Base-by-base conservation (phyloP, 2,113 vertebrate genomes). In the Myxocyprinus asiaticus region DNA sequence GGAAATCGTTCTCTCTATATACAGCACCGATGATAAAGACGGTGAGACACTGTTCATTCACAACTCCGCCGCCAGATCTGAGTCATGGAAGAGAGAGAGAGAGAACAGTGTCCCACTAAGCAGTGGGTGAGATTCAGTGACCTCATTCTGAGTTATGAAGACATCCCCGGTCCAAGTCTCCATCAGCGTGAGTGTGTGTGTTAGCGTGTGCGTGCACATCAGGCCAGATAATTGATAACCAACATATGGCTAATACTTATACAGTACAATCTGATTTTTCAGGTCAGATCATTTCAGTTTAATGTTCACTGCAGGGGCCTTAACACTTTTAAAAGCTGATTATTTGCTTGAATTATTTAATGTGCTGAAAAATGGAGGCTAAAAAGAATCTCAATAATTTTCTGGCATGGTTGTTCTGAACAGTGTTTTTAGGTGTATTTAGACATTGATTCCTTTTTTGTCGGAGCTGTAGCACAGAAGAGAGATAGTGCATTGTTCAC, bases 141-240 rank as follows among this genome's bases (percentile, higher is more conserved):
- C 79, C 84, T 85, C 75, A 78, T 81, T 81, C 79, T 85, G 81
- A 83, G 84, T 85, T 81, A 85, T 50, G 22, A 14, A 47, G 66
- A 8, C 65, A 74, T 69, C 69, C 65, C 58, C 70, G 78, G 50
- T 73, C 50, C 79, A 48, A 71, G 67, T 61, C 74, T 64, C 43
- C 51, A 45, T 73, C 67, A 67, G 68, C 51, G 12, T 48, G 22
- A 44, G 55, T 22, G 55, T 61, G 55, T 61, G 22, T 33, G 22
- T 33, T 33, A 33, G 22, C 22, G 22, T 33, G 59, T 65, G 42
- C 43, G 61, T 53, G 44, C 12, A 45, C 61, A 11, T 2, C 22
- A 43, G 64, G 75, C 61, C 33, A 6, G 58, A 63, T 65, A 48
- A 66, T 65, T 22, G 33, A 76, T 76, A 55, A 17, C 62, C 74